These are phyloP conservation scores for Hypanus sabinus DNA, from an alignment of 2,113 vertebrate genomes.

Conservation along the genomic window DNA sequence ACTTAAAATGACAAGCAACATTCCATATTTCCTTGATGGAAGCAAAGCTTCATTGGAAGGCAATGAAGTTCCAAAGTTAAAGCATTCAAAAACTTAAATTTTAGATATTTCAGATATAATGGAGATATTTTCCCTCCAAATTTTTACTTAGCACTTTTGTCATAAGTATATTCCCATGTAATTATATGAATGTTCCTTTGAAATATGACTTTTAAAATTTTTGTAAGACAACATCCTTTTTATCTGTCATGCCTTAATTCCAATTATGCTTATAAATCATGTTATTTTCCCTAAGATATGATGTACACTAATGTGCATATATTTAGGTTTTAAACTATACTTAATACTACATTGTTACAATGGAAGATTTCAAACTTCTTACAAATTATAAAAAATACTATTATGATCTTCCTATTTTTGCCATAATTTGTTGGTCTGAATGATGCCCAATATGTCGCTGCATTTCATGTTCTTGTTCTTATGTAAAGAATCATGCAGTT, in stretches of 20 bases:
- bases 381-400: not conserved
- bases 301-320: not conserved
- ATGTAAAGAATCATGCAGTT: not conserved
- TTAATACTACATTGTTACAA: not conserved
- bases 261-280: not conserved
- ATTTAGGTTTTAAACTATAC: not conserved
- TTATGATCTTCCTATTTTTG: not conserved
- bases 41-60: not conserved
- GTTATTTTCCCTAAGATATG: not conserved
- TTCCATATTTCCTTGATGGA: slow-evolving; percentile 35
- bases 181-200: not conserved
- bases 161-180: not conserved
- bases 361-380: not conserved
- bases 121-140: not conserved
- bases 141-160: not conserved
- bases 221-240: slow-evolving; percentile 3
- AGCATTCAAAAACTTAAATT: not conserved
- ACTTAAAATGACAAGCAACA: slow-evolving; percentile 25
- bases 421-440: not conserved
- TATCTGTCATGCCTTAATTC: not conserved
- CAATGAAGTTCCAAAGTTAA: not conserved
- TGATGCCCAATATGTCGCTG: not conserved
- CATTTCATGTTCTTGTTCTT: not conserved
- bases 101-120: not conserved
- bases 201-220: not conserved